Evolutionary conservation across 2,797 vertebrate species (phyloP).

Genomic region (Myripristis jacobus): DNA sequence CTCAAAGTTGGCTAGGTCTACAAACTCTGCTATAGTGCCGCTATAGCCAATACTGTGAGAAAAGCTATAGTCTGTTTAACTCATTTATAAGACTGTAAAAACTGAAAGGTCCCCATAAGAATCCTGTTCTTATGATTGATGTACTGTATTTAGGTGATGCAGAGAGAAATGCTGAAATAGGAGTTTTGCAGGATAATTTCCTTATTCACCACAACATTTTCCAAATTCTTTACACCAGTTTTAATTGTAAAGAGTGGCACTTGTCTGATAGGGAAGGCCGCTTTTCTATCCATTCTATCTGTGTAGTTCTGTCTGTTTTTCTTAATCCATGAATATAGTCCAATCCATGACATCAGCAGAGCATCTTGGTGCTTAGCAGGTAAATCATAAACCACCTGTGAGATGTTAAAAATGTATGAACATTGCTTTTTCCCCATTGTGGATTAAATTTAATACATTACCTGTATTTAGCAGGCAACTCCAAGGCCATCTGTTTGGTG

Average conservation of each 20-base stretch:
- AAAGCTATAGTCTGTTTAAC: too few relatives aligned
- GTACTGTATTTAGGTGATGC: too few relatives aligned
- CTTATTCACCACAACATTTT: neutral
- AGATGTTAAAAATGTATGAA: conserved; percentile 47
- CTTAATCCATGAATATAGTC: conserved; percentile 13
- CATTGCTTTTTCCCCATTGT: conserved; percentile 17
- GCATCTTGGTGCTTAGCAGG: conserved; percentile 52
- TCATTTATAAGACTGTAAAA: too few relatives aligned
- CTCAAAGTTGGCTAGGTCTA: too few relatives aligned
- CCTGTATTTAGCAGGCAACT: conserved; percentile 45
- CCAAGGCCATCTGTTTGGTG: conserved; percentile 50
- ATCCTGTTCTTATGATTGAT: too few relatives aligned
- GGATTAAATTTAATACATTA: conserved; percentile 58
- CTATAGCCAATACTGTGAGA: too few relatives aligned
- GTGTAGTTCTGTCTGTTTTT: conserved; percentile 7
- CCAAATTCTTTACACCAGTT: neutral
- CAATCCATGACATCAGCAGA: conserved; percentile 30
- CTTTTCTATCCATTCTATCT: neutral
- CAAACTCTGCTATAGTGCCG: too few relatives aligned
- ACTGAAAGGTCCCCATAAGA: too few relatives aligned
- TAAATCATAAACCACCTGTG: conserved; percentile 39
- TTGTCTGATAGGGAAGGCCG: neutral
- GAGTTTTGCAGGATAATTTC: neutral
- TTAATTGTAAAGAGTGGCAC: neutral
- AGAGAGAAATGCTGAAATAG: too few relatives aligned